These are phyloP conservation scores for Pterocles burchelli DNA, from an alignment of 2,113 vertebrate genomes.

Conservation along the genomic window DNA sequence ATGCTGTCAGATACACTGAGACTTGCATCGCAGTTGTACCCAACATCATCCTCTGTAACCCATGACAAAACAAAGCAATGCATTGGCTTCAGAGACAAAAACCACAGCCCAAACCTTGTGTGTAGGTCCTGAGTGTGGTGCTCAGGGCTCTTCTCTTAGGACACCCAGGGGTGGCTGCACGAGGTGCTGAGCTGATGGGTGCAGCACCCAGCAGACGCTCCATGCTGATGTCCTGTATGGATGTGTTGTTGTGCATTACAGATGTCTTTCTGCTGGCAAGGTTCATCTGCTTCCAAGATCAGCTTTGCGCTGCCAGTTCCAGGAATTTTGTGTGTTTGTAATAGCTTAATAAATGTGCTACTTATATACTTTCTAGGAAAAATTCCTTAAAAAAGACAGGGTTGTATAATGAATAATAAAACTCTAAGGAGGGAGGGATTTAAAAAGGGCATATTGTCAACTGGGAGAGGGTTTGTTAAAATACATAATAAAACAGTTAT, in stretches of 20 bases:
- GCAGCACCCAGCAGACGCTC: not conserved
- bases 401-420: not conserved
- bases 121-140: not conserved
- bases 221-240: fast-evolving
- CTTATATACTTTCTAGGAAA: not conserved
- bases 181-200: not conserved
- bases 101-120: not conserved
- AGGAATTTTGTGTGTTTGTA: not conserved
- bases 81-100: not conserved
- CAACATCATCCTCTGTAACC: not conserved
- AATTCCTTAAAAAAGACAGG: not conserved
- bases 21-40: not conserved
- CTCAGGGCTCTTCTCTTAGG: not conserved
- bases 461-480: constrained; percentile 27
- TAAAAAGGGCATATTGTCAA: not conserved
- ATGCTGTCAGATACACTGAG: not conserved
- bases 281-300: not conserved
- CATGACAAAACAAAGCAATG: not conserved
- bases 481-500: constrained; percentile 2
- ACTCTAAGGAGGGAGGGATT: not conserved
- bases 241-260: not conserved
- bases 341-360: not conserved
- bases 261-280: not conserved
- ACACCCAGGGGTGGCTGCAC: fast-evolving
- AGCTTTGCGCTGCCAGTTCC: not conserved